Evolutionary conservation across 2,888 invertebrate species (phyloP).

Genomic region (Synanthedon formicaeformis): DNA sequence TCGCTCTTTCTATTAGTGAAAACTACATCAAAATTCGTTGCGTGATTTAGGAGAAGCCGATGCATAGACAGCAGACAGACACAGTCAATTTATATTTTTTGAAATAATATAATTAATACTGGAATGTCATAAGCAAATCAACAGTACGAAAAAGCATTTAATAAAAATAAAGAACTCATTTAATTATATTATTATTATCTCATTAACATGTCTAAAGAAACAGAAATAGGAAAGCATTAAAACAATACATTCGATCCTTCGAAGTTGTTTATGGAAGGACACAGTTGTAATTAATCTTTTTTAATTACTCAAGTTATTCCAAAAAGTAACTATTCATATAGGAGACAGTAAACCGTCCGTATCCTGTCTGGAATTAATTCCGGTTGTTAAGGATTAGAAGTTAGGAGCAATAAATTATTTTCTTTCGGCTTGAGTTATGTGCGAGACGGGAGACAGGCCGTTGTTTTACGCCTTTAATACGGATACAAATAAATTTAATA

Average conservation of each 20-base stretch:
- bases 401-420: slow-evolving; percentile 51
- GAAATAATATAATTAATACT: too few species aligned
- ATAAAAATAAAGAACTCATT: background rate
- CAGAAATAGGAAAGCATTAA: too few species aligned
- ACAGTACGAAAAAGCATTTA: background rate
- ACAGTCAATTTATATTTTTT: too few species aligned
- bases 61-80: too few species aligned
- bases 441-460: slow-evolving; percentile 39
- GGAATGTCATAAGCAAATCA: too few species aligned
- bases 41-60: too few species aligned
- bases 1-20: too few species aligned
- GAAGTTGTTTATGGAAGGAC: background rate
- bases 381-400: slow-evolving; percentile 35
- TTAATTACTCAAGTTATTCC: slow-evolving; percentile 33
- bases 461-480: slow-evolving; percentile 45
- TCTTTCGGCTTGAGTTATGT: slow-evolving; percentile 45
- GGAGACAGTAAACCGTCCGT: slow-evolving; percentile 33
- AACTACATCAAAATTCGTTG: too few species aligned
- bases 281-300: slow-evolving; percentile 8
- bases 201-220: too few species aligned
- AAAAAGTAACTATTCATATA: slow-evolving; percentile 39
- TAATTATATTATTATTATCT: too few species aligned
- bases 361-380: slow-evolving; percentile 49
- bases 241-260: background rate
- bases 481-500: slow-evolving; percentile 26